Evolutionary conservation across 2,797 vertebrate genomes (phyloP), one percentile per base, ranked within the genome.

Genomic region (Channa striata): DNA sequence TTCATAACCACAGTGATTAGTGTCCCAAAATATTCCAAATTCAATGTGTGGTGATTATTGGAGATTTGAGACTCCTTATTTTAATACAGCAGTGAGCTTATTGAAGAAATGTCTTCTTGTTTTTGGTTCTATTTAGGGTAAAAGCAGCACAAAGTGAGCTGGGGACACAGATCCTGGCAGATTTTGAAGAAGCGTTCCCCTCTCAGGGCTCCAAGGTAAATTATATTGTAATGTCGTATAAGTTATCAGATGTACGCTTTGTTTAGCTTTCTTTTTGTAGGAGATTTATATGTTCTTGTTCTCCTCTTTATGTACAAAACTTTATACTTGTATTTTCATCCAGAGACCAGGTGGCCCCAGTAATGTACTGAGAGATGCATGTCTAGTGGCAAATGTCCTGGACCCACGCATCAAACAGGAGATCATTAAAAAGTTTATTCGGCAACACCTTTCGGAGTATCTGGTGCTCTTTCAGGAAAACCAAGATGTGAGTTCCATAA

Each of bases 361-460:
- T 89, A 99, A 97, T 2, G 97, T 99, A 68, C 93, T 99, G 9
- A 94, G 96, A 89, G 98, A 99, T 68, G 98, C 98, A 1, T 99
- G 98, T 76, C 91, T 98, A 71, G 96, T 99, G 37, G 97, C 97
- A 64, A 99, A 97, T 25, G 97, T 99, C 74, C 92, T 99, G 83
- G 98, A 99, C 86, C 94, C 96, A 14, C 96, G 97, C 66, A 98
- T 99, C 92, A 99, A 98, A 56, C 97, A 99, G 86, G 98, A 99
- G 91, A 98, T 99, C 91, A 99, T 99, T 83, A 99, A 98, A 92
- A 99, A 99, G 89, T 99, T 99, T 68, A 97, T 99, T 89, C 94
- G 97, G 72, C 98, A 99, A 56, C 97, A 99, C 85, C 96, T 99
- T 46, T 98, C 97, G 0, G 98, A 99, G 81, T 99, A 99, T 73